phyloP scores from a whole-genome alignment of 2,888 invertebrate species.

The Psylliodes chrysocephalus region DNA sequence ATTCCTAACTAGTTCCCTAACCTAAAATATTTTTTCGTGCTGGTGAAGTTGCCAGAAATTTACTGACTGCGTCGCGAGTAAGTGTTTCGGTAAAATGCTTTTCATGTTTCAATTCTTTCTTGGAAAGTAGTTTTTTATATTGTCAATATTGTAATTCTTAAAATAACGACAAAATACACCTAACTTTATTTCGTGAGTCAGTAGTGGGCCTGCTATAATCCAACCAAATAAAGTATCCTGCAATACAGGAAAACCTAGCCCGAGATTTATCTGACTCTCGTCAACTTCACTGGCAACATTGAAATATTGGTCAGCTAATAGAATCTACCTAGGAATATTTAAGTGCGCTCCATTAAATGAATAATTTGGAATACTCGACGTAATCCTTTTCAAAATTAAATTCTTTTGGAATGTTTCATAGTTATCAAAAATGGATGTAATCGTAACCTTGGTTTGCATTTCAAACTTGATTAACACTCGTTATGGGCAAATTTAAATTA shows the following conservation, averaged over 20 bases:
- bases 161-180: no score
- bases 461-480: neutral
- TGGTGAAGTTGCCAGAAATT: neutral
- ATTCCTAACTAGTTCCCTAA: neutral
- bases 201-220: neutral
- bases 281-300: conserved; percentile 16
- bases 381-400: neutral
- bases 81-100: neutral
- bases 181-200: neutral
- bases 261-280: conserved; percentile 18
- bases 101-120: neutral
- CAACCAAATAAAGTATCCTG: conserved; percentile 4
- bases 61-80: neutral
- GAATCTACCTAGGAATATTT: neutral
- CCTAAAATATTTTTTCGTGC: neutral
- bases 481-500: conserved; percentile 5
- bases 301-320: conserved; percentile 23
- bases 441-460: no score
- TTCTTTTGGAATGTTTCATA: neutral
- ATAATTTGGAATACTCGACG: neutral
- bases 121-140: neutral
- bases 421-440: no score
- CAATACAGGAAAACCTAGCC: neutral
- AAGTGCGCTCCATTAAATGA: conserved; percentile 1
- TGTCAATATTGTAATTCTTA: no score